These are phyloP conservation scores for Pagrus major DNA, from an alignment of 2,113 vertebrate genomes.

Conservation along the genomic window DNA sequence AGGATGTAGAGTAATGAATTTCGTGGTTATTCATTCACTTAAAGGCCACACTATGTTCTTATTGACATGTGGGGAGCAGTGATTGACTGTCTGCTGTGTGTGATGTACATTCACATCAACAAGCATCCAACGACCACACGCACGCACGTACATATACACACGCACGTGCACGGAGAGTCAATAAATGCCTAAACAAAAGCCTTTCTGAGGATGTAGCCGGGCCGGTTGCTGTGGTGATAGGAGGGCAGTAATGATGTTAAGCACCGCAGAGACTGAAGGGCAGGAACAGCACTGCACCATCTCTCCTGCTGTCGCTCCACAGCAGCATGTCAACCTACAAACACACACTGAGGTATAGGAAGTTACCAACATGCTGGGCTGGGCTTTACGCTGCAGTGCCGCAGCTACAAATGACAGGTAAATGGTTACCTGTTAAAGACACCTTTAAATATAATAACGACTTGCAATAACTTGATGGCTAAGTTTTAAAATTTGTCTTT, in stretches of 20 bases:
- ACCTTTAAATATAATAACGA: not conserved
- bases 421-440: not conserved
- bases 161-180: slow-evolving; percentile 24
- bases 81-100: slow-evolving; percentile 41
- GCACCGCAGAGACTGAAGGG: slow-evolving; percentile 66
- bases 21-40: slow-evolving; percentile 68
- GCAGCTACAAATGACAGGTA: slow-evolving; percentile 24
- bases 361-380: slow-evolving; percentile 31
- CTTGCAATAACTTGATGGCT: not conserved
- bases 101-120: slow-evolving; percentile 22
- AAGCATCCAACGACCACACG: not conserved
- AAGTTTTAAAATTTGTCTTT: not conserved
- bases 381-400: slow-evolving; percentile 23
- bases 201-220: slow-evolving; percentile 62
- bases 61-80: slow-evolving; percentile 39
- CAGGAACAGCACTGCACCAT: slow-evolving; percentile 65
- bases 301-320: slow-evolving; percentile 29
- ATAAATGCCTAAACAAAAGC: slow-evolving; percentile 66
- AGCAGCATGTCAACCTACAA: slow-evolving; percentile 18
- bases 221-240: slow-evolving; percentile 79
- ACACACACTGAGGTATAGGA: slow-evolving; percentile 28
- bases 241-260: slow-evolving; percentile 75
- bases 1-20: slow-evolving; percentile 66
- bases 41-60: slow-evolving; percentile 45
- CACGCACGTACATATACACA: not conserved